phyloP scores from a whole-genome alignment of 2,888 invertebrate genomes.

The Gryllus longicercus region DNA sequence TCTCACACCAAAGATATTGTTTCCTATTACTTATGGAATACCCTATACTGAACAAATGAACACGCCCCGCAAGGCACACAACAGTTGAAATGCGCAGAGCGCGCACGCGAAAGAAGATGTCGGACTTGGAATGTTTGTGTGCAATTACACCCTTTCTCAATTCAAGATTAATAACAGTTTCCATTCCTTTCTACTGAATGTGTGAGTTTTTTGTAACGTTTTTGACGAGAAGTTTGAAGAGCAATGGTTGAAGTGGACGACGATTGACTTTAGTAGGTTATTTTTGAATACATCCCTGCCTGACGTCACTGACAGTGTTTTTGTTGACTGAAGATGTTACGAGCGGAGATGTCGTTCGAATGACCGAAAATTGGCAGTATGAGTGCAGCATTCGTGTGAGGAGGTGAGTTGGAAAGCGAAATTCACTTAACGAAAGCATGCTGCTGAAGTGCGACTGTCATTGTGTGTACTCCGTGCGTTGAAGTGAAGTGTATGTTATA shows the following conservation, averaged over 20 bases:
- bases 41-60: conserved; percentile 5
- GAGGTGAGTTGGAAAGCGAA: conserved; percentile 11
- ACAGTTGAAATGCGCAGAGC: neutral
- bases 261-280: neutral
- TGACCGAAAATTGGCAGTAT: conserved; percentile 30
- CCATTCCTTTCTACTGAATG: neutral
- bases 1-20: neutral
- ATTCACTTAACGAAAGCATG: neutral
- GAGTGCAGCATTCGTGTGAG: conserved; percentile 19
- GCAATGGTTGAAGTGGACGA: neutral
- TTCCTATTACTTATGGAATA: neutral
- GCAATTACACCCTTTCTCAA: neutral
- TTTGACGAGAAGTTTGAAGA: neutral
- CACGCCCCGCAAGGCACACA: neutral
- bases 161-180: neutral
- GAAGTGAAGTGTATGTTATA: neutral
- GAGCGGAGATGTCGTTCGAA: conserved; percentile 27
- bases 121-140: neutral
- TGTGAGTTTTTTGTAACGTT: neutral
- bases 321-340: conserved; percentile 32
- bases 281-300: conserved; percentile 5
- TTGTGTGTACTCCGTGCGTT: neutral
- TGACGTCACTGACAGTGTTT: conserved; percentile 33
- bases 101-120: neutral
- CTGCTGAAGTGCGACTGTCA: neutral